Evolutionary conservation across 2,888 invertebrate genomes (phyloP).

Genomic region (Netelia inedita): DNA sequence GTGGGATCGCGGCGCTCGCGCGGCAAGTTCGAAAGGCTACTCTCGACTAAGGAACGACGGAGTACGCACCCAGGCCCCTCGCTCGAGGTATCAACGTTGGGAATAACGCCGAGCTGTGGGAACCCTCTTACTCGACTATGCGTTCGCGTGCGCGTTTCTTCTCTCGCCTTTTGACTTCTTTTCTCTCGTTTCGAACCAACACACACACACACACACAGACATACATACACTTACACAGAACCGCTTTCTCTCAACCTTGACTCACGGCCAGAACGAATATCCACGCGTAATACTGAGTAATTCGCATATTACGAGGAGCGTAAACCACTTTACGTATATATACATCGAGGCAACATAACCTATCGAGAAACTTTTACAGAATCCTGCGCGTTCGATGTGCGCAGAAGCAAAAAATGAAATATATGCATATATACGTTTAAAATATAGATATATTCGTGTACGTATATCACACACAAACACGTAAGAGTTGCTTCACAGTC

Average conservation of each 20-base stretch:
- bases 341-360: not conserved
- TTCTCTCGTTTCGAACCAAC: not conserved
- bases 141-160: slow-evolving; percentile 49
- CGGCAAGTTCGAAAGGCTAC: slow-evolving; percentile 72
- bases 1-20: slow-evolving; percentile 72
- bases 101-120: slow-evolving; percentile 37
- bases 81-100: no score
- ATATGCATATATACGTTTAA: not conserved
- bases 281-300: not conserved
- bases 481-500: slow-evolving; percentile 18
- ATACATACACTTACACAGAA: not conserved
- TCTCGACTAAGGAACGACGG: not conserved
- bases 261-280: not conserved
- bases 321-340: not conserved
- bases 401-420: not conserved
- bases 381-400: not conserved
- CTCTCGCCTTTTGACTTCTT: not conserved
- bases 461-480: not conserved
- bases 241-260: not conserved
- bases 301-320: not conserved
- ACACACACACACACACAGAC: not conserved
- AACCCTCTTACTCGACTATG: slow-evolving; percentile 68
- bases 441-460: not conserved
- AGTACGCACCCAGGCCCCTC: no score
- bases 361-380: not conserved